Conservation (phyloP, 2,888 invertebrate genomes). For the Eutolmus rufibarbis region DNA sequence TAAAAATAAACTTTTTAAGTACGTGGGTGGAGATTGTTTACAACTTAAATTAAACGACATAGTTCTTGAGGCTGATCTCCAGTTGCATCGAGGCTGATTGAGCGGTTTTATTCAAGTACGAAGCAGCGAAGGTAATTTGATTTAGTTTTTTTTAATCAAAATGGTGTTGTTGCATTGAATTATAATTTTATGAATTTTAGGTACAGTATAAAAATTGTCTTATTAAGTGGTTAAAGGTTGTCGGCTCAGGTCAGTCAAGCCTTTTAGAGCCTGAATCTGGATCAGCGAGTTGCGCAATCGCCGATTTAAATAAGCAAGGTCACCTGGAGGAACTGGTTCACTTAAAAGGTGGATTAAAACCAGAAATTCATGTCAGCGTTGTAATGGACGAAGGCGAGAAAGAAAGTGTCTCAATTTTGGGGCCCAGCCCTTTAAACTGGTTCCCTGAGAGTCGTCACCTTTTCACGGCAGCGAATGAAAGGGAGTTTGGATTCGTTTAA, state of each 20-base stretch:
- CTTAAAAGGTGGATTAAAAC: not conserved
- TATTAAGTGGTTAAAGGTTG: not conserved
- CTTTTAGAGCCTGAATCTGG: not conserved
- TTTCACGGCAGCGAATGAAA: not conserved
- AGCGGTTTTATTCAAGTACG: not conserved
- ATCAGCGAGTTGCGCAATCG: not conserved
- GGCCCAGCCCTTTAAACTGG: slow-evolving; percentile 15
- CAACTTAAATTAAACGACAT: not conserved
- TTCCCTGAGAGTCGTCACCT: not conserved
- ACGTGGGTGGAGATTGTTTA: not conserved
- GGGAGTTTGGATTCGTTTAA: not conserved
- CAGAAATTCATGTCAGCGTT: not conserved
- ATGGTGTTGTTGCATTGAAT: not conserved
- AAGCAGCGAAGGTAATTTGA: not conserved
- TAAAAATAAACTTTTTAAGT: not conserved
- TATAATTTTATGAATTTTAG: not conserved
- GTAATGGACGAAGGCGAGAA: not conserved
- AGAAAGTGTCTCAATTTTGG: slow-evolving; percentile 4
- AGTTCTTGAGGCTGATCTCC: not conserved
- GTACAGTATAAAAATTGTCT: not conserved
- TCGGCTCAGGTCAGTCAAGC: not conserved
- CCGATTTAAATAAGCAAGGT: not conserved
- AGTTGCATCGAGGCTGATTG: not conserved
- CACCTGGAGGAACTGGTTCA: not conserved
- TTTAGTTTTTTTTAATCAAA: not conserved